phyloP scores from a whole-genome alignment of 1,140 invertebrate genomes.

The Trichomalopsis sarcophagae region DNA sequence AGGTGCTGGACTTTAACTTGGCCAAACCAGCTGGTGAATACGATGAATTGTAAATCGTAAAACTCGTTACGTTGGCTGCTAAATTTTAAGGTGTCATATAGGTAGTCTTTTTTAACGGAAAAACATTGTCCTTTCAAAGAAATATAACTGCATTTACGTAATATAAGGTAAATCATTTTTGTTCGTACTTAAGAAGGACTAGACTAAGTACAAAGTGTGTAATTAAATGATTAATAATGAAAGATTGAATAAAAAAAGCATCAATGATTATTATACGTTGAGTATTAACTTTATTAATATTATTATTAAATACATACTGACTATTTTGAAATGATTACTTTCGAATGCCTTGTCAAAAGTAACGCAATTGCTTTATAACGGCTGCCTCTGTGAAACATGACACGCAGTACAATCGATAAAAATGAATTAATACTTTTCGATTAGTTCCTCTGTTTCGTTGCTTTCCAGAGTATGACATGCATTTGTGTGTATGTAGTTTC shows the following conservation, averaged over 20 bases:
- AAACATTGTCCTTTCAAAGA: background rate
- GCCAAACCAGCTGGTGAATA: conserved; percentile 69
- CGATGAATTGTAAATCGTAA: conserved; percentile 58
- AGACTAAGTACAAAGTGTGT: conserved; percentile 29
- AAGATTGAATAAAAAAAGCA: background rate
- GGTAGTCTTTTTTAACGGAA: background rate
- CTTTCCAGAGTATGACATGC: background rate
- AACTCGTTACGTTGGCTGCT: conserved; percentile 26
- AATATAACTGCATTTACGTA: background rate
- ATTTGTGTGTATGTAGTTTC: background rate
- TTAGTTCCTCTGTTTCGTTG: background rate
- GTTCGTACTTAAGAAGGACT: background rate
- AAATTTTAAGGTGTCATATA: conserved; percentile 25
- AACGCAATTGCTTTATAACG: background rate
- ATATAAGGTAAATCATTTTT: background rate
- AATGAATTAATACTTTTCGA: conserved; percentile 37
- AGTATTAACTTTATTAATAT: conserved; percentile 27
- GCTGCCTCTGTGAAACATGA: background rate
- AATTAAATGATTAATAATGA: conserved; percentile 1
- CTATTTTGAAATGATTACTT: background rate
- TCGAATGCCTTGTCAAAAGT: background rate
- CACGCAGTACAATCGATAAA: background rate
- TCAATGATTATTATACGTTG: background rate
- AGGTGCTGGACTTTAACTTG: conserved; percentile 76
- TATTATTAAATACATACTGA: background rate